Conservation (phyloP, 2,113 vertebrate genomes). For the Triplophysa rosa region DNA sequence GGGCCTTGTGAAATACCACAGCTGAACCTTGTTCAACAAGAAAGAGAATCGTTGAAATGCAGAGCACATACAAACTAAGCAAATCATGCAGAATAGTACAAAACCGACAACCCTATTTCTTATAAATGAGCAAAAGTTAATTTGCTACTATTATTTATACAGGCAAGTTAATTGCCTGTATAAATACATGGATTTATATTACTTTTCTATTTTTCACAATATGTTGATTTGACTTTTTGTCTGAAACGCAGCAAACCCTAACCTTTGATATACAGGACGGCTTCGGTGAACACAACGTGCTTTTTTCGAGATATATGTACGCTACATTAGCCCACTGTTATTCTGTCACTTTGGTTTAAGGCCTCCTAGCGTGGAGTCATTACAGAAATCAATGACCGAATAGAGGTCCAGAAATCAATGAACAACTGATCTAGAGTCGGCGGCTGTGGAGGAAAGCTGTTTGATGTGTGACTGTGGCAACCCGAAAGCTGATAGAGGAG, state of each 20-base stretch:
- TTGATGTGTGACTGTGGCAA: slow-evolving; percentile 1
- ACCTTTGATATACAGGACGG: background rate
- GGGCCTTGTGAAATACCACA: background rate
- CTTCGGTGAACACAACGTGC: background rate
- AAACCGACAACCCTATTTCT: background rate
- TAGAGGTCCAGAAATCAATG: slow-evolving; percentile 19
- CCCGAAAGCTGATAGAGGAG: slow-evolving; percentile 17
- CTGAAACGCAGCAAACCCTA: too few relatives aligned
- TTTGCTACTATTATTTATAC: too few relatives aligned
- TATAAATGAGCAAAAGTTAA: too few relatives aligned
- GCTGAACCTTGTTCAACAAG: background rate
- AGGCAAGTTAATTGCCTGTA: too few relatives aligned
- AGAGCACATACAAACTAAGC: background rate
- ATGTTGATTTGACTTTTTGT: too few relatives aligned
- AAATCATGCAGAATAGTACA: background rate
- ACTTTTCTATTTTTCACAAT: background rate
- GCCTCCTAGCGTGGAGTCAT: slow-evolving; percentile 33
- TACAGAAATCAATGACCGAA: slow-evolving; percentile 42
- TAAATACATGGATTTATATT: background rate
- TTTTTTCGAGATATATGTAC: background rate
- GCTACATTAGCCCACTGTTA: slow-evolving; percentile 28
- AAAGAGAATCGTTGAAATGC: background rate
- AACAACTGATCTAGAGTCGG: slow-evolving; percentile 1
- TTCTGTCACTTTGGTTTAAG: slow-evolving; percentile 33
- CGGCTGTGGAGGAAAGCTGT: slow-evolving; percentile 2